These are phyloP conservation scores for Trachelus stipa DNA, from an alignment of 2,888 invertebrate species.

Conservation along the genomic window DNA sequence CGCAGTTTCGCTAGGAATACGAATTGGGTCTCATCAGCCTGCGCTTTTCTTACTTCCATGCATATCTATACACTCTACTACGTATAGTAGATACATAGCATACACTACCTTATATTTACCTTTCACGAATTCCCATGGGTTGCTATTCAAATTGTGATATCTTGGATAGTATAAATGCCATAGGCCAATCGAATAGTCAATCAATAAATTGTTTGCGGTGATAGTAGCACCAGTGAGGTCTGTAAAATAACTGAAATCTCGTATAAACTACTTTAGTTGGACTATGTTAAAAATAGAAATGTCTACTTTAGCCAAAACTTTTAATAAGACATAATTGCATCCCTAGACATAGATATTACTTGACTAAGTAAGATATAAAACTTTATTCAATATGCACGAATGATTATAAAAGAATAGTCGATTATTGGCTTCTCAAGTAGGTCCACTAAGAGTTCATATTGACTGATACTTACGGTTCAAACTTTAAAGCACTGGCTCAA, in stretches of 20 bases:
- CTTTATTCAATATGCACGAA: constrained; percentile 22
- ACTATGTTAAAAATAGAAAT: neutral
- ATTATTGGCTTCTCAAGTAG: constrained; percentile 40
- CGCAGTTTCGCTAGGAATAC: neutral
- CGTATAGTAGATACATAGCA: neutral
- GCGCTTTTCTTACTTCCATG: neutral
- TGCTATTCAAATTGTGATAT: neutral
- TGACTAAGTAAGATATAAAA: constrained; percentile 10
- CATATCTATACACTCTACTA: neutral
- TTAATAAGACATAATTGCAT: neutral
- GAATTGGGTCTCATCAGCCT: neutral
- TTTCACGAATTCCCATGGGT: neutral
- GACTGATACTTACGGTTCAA: constrained; percentile 34
- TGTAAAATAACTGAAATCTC: neutral
- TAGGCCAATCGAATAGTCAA: neutral
- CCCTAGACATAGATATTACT: neutral
- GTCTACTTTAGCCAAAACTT: neutral
- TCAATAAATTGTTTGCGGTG: neutral
- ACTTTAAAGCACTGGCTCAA: neutral
- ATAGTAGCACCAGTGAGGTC: neutral
- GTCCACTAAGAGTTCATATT: constrained; percentile 17
- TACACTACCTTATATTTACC: neutral
- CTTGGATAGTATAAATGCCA: neutral
- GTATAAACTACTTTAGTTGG: neutral
- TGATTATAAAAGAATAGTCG: constrained; percentile 41